Evolutionary conservation across 2,888 invertebrate species (phyloP), one percentile per base, ranked within the genome.

Genomic region (Hemistola chrysoprasaria): DNA sequence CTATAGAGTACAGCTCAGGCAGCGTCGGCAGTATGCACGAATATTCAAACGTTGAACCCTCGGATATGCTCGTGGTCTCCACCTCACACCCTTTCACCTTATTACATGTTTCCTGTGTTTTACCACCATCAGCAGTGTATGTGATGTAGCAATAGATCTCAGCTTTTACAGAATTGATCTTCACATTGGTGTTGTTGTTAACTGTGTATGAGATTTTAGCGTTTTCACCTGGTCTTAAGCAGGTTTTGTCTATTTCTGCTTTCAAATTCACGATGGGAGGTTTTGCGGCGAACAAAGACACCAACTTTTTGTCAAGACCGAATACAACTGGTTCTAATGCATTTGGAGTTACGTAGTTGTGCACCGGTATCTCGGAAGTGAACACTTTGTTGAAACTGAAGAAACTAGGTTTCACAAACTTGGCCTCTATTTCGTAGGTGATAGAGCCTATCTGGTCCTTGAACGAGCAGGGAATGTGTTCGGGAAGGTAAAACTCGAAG

Each of bases 401-500:
- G 1, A 53, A 26, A 5, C 32, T 27, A 0, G 44, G 10, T 28
- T 47, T 57, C 8, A 22, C 45, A 22, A 57, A 54, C 9, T 46
- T 47, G 0, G 54, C n/a, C 22, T 33, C 24, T 7, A 51, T 8
- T 2, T 8, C 11, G 20, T 51, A 51, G 1, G 24, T 30, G 8
- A 57, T 55, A 0, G 36, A 38, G 23, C 52, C 42, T 1, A 7
- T 33, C 0, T 1, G 1, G 25, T 39, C 47, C 16, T 47, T 29
- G 36, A 47, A 50, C 3, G 53, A 42, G 4, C 53, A 33, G 2
- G 50, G 53, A 6, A 53, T 45, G 26, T 47, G 16, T 10, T 48
- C 32, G 6, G 57, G 57, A 7, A 53, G 30, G 5, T 34, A 40
- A 20, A 54, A 53, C 3, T 43, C 16, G 24, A 49, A 55, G 8